Percentiles rank a stretch among this genome's conserved stretches.
These are phyloP conservation scores for Girardinus metallicus DNA, from an alignment of 2,797 vertebrate genomes.

Conservation along the genomic window DNA sequence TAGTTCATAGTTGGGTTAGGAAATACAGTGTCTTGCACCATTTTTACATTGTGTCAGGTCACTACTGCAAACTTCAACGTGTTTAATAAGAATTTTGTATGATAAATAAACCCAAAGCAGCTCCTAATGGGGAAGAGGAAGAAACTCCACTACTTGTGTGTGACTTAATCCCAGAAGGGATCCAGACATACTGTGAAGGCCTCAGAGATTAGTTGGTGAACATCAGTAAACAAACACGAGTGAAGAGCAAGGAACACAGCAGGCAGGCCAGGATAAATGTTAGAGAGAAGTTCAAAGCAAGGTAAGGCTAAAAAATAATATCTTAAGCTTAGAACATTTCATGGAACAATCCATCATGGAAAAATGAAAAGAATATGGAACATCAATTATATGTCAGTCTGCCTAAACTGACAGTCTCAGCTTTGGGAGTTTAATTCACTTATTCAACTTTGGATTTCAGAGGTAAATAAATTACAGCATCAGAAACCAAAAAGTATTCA, in stretches of 20 bases:
- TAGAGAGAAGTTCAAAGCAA: neutral
- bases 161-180: neutral
- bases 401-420: neutral
- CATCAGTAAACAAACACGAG: neutral
- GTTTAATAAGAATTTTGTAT: neutral
- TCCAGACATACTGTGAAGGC: neutral
- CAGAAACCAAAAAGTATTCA: neutral
- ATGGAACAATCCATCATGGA: neutral
- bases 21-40: neutral
- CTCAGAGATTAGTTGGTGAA: neutral
- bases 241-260: neutral
- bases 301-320: neutral
- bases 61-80: neutral
- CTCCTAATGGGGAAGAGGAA: neutral
- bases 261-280: neutral
- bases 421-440: neutral
- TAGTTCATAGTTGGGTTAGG: slow-evolving; percentile 20
- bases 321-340: neutral
- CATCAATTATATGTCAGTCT: neutral
- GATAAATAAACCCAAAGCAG: neutral
- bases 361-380: neutral
- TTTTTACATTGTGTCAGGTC: neutral
- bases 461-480: neutral
- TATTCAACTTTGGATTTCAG: neutral
- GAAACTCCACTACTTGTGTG: neutral